Conservation (phyloP, 2,113 vertebrate genomes). For the Macrotus californicus region DNA sequence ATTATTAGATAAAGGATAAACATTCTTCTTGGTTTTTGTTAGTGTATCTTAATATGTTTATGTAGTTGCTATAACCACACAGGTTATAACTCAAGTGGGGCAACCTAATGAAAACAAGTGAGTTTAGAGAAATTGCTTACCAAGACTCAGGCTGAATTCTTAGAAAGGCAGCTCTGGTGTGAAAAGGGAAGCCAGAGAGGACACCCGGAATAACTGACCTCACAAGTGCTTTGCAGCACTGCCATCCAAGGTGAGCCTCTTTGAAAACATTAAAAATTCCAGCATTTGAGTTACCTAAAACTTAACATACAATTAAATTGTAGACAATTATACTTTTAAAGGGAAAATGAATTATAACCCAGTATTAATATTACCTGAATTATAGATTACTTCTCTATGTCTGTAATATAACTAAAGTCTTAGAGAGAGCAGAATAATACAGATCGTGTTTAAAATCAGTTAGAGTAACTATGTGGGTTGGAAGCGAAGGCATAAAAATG, state of each 20-base stretch:
- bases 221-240: neutral
- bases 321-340: neutral
- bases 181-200: neutral
- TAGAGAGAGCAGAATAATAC: neutral
- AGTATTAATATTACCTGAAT: slow-evolving; percentile 2
- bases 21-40: neutral
- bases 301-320: neutral
- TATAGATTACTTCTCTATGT: neutral
- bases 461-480: neutral
- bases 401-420: neutral
- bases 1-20: neutral
- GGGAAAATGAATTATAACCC: neutral
- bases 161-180: neutral
- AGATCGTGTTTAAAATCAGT: neutral
- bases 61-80: neutral
- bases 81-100: neutral
- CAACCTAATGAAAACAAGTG: neutral
- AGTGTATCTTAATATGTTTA: neutral
- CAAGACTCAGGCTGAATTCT: neutral
- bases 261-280: neutral
- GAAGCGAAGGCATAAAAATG: neutral
- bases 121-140: neutral
- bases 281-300: neutral
- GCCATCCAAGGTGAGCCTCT: neutral
- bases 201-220: neutral